Evolutionary conservation across 2,888 invertebrate genomes (phyloP), one percentile per base, ranked within the genome.

Genomic region (Julus scanicus): DNA sequence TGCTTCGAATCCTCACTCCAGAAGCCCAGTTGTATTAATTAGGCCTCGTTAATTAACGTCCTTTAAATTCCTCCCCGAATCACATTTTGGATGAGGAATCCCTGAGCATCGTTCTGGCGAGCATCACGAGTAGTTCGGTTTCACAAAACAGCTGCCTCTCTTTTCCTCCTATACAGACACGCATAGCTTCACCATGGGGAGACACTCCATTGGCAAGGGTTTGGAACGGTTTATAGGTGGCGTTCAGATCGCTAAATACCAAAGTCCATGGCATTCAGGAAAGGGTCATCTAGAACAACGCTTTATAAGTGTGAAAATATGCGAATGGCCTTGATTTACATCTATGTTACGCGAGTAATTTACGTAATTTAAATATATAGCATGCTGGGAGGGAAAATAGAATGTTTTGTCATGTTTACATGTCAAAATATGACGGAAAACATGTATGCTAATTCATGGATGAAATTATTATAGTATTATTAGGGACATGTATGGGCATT

Each of bases 71-170:
- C 57, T n/a, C n/a, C 0, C 57, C 57, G n/a, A n/a, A 57, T 57
- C 17, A 57, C 57, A 57, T 57, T 57, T n/a, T n/a, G 2, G 13
- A 1, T 13, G 57, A 8, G 13, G 13, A 57, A n/a, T 8, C 57
- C 57, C n/a, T n/a, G 17, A n/a, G 57, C 57, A 57, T 57, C 57
- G n/a, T 57, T 57, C 57, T 57, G 57, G 57, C 57, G 57, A 57
- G 57, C n/a, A 57, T 57, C 57, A 57, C 17, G 57, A 57, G 57
- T 57, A 57, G 11, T 53, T 53, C 53, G 11, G 53, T 53, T 13
- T 57, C 57, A 57, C 57, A n/a, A 57, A 17, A 57, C 57, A 57
- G 57, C 2, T 57, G 57, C n/a, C 57, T n/a, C n/a, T 11, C 48
- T 48, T 6, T 6, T 48, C 13, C 48, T 13, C 48, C 48, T 13